Evolutionary conservation across 1,140 invertebrate genomes (phyloP), one percentile per base, ranked within the genome.

Genomic region (Heterodera carotae): DNA sequence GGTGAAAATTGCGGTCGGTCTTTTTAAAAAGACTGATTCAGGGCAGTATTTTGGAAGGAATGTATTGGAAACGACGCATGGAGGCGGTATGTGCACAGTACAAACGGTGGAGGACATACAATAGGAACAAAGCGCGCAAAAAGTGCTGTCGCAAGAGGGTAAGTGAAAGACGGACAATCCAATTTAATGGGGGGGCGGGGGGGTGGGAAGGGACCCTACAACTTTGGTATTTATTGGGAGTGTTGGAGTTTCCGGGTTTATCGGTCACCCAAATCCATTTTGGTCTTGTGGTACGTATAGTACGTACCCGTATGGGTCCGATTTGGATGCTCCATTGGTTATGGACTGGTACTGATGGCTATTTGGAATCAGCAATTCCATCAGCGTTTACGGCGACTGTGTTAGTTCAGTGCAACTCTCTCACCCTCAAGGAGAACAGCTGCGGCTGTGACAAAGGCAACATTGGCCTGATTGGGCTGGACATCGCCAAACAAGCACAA

Each of bases 11-110:
- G 81, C 22, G 73, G 75, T 83, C 25, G 53, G 59, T 36, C 68
- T 84, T 77, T 90, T 97, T 0, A 18, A 27, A 0, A 22, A 12
- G 25, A 29, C 39, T 22, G 29, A 15, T 81, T 82, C 29, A 80
- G 69, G 82, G 94, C 82, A 93, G 96, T 74, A 93, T 97, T 75
- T 90, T 97, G 85, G 95, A 98, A 90, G 95, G 95, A 62, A 97
- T 98, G 91, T 99, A 99, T 89, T 99, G 97, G 96, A 99, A 99
- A 90, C 89, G 97, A 87, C 92, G 95, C 90, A 91, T 96, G 73
- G 93, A 95, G 82, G 96, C 94, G 29, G 95, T 99, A 27, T 96
- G 94, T 84, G 94, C 95, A 71, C 97, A 99, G 90, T 99, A 99
- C 90, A 97, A 98, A 91, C 96, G 96, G 93, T 99, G 97, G 97